A percentile compares a stretch with the other conserved stretches of the same genome.
These are phyloP conservation scores for Aleadryas rufinucha DNA, from an alignment of 2,113 vertebrate genomes.

Conservation along the genomic window DNA sequence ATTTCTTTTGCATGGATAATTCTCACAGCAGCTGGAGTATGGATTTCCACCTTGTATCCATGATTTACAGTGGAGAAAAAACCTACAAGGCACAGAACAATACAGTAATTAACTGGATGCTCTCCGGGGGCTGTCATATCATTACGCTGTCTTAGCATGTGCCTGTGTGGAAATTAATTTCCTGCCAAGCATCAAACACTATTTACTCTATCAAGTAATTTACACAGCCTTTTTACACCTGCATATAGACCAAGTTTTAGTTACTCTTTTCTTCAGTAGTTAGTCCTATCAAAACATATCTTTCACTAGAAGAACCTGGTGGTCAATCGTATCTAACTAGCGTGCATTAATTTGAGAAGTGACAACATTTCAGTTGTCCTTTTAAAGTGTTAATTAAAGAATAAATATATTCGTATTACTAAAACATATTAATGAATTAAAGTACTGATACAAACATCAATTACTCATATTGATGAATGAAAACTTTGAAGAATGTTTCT, in stretches of 20 bases:
- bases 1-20: not conserved
- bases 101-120: not conserved
- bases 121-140: not conserved
- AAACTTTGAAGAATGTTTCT: not conserved
- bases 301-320: not conserved
- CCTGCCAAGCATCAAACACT: not conserved
- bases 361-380: not conserved
- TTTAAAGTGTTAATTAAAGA: not conserved
- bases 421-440: not conserved
- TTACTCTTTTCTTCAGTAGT: not conserved
- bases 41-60: not conserved
- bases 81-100: not conserved
- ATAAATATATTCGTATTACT: not conserved
- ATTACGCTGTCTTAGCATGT: not conserved
- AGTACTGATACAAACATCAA: not conserved
- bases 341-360: not conserved
- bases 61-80: not conserved
- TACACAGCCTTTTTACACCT: not conserved
- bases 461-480: not conserved
- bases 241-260: not conserved
- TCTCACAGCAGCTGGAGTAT: not conserved
- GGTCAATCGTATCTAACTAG: not conserved
- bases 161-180: not conserved
- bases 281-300: not conserved
- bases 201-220: not conserved